Percentiles rank a stretch among this genome's conserved stretches.
Conservation (phyloP, 2,797 vertebrate species). For the Fistularia tabacaria region DNA sequence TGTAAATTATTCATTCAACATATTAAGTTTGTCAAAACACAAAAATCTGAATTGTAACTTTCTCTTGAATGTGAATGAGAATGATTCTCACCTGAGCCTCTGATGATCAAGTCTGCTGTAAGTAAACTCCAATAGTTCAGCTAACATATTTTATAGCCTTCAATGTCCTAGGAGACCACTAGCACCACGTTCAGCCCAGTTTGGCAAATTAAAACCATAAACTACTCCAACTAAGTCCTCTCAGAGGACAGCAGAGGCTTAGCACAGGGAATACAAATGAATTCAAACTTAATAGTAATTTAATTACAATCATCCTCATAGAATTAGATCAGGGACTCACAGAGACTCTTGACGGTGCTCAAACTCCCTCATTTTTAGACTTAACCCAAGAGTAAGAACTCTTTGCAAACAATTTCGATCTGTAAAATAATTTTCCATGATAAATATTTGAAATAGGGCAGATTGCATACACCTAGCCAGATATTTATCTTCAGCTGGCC, state of each 20-base stretch:
- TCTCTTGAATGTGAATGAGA: neutral
- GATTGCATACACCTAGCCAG: too few relatives aligned
- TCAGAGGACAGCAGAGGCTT: slow-evolving; percentile 24
- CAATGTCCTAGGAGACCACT: slow-evolving; percentile 32
- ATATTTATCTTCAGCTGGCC: too few relatives aligned
- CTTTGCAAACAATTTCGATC: too few relatives aligned
- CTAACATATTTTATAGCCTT: slow-evolving; percentile 65
- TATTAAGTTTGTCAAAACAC: neutral
- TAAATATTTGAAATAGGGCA: too few relatives aligned
- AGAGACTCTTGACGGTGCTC: too few relatives aligned
- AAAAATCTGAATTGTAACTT: neutral
- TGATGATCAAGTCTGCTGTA: slow-evolving; percentile 8
- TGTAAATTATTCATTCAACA: slow-evolving; percentile 12
- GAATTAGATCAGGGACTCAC: too few relatives aligned
- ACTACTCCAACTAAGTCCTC: slow-evolving; percentile 24
- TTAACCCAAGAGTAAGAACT: too few relatives aligned
- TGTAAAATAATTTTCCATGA: too few relatives aligned
- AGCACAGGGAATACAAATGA: slow-evolving; percentile 12
- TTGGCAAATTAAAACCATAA: slow-evolving; percentile 45
- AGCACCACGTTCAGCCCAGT: slow-evolving; percentile 34
- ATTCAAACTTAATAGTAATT: too few relatives aligned
- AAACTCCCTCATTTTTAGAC: too few relatives aligned
- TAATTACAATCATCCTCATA: too few relatives aligned
- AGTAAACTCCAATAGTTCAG: slow-evolving; percentile 20
- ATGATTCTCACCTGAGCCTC: slow-evolving; percentile 47